Base-by-base conservation (phyloP, 2,888 invertebrate species). In the Meiosimyza decipiens region DNA sequence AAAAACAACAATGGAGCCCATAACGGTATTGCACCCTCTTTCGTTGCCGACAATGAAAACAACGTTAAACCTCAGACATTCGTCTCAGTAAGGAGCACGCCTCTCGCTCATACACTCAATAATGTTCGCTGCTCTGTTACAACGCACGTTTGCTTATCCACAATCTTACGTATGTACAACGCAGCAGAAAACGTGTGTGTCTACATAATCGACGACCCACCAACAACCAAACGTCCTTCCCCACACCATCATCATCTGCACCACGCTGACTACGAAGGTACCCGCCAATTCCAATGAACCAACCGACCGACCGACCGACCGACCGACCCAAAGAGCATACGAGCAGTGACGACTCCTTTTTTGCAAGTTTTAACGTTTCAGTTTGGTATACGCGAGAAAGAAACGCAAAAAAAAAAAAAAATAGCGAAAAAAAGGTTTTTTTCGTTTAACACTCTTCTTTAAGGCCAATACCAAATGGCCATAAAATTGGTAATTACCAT, bases 401-500 rank as follows among this genome's bases (percentile, higher is more conserved):
- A 55, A 16, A 40, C 40, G 6, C 40, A 52, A 51, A 72, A 66
- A 47, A 66, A 67, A 74, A 62, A 60, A 47, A 18, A 22, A 28
- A 22, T 3, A 15, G 6, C 18, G 12, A 59, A 64, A 54, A 69
- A 55, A 68, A 63, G 63, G 66, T n/a, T 63, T 71, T 72, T 76
- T 72, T 74, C 65, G 69, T 40, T 66, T 72, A 40, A 40, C 67
- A 68, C 63, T 59, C 33, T 40, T 33, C 40, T 47, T 40, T 40
- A 67, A 57, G 47, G 60, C 68, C 75, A 40, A 75, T 71, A 81
- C 76, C 81, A 81, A 82, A 82, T 83, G 82, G 82, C 78, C 74
- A 74, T 74, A 80, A 79, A 81, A 77, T 74, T 74, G 73, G 69
- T 76, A 80, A 80, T 82, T 82, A 82, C 82, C 83, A 82, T 82